Evolutionary conservation across 2,113 vertebrate species (phyloP).

Genomic region (Entomyzon cyanotis): DNA sequence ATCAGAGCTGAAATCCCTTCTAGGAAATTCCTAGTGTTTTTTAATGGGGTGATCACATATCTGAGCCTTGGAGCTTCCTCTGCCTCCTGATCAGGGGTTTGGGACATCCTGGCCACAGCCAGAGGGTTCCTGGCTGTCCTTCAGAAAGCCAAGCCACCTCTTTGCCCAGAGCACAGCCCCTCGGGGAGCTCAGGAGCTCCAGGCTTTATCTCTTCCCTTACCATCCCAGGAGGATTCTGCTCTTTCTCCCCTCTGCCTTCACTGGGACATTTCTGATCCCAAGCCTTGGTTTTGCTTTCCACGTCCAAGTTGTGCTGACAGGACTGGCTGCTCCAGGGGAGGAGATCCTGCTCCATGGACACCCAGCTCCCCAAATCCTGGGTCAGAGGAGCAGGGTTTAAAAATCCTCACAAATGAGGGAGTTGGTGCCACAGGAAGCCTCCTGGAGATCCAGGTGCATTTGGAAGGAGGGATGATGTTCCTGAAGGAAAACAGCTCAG

Average conservation of each 20-base stretch:
- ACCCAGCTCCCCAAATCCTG: background rate
- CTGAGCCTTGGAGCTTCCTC: fast-evolving
- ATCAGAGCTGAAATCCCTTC: background rate
- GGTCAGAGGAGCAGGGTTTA: background rate
- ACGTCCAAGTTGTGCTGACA: fast-evolving
- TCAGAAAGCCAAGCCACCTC: background rate
- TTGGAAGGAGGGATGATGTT: background rate
- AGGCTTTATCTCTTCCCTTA: background rate
- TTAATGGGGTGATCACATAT: fast-evolving
- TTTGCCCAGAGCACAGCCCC: background rate
- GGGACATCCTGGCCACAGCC: background rate
- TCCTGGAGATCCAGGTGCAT: background rate
- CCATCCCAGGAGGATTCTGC: background rate
- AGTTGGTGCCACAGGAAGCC: fast-evolving
- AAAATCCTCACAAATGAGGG: background rate
- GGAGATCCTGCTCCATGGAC: background rate
- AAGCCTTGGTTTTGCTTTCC: background rate
- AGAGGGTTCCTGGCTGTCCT: background rate
- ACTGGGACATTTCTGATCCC: background rate
- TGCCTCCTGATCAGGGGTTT: background rate
- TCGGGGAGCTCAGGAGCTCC: background rate
- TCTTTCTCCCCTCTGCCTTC: background rate
- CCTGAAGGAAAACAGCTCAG: background rate
- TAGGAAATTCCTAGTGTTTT: fast-evolving
- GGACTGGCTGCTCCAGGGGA: background rate